These are phyloP conservation scores for Opisthocomus hoazin DNA, from an alignment of 2,113 vertebrate genomes.

Conservation along the genomic window DNA sequence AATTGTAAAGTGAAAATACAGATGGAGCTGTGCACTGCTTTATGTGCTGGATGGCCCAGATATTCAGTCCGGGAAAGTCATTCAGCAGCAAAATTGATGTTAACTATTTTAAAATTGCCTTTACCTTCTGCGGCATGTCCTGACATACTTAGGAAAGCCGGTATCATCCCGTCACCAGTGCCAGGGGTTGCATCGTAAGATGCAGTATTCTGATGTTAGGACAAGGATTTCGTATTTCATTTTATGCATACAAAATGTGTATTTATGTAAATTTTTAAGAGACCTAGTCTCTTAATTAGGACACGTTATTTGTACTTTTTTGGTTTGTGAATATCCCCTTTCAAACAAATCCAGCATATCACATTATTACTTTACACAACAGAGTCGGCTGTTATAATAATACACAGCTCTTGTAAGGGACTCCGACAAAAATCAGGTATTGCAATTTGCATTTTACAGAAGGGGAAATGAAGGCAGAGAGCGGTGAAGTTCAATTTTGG, in stretches of 20 bases:
- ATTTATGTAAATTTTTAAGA: background rate
- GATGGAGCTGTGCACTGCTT: background rate
- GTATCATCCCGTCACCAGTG: background rate
- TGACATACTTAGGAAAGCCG: conserved; percentile 47
- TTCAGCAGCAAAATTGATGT: conserved; percentile 18
- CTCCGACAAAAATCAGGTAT: background rate
- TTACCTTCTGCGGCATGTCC: conserved; percentile 50
- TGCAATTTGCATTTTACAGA: background rate
- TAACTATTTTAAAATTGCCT: conserved; percentile 54
- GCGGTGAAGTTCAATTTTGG: background rate
- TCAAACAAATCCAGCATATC: background rate
- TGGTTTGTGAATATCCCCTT: background rate
- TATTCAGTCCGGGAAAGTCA: conserved; percentile 35
- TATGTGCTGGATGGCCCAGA: conserved; percentile 21
- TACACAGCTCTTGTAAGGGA: background rate
- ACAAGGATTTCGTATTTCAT: background rate
- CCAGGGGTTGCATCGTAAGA: background rate
- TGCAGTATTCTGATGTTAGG: background rate
- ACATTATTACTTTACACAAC: background rate
- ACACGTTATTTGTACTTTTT: background rate
- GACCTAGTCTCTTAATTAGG: background rate
- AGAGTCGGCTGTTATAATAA: background rate
- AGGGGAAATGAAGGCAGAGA: background rate
- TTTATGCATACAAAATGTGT: background rate
- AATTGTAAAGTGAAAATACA: background rate